These are phyloP conservation scores for Mythimna impura DNA, from an alignment of 2,888 invertebrate species.

Conservation along the genomic window DNA sequence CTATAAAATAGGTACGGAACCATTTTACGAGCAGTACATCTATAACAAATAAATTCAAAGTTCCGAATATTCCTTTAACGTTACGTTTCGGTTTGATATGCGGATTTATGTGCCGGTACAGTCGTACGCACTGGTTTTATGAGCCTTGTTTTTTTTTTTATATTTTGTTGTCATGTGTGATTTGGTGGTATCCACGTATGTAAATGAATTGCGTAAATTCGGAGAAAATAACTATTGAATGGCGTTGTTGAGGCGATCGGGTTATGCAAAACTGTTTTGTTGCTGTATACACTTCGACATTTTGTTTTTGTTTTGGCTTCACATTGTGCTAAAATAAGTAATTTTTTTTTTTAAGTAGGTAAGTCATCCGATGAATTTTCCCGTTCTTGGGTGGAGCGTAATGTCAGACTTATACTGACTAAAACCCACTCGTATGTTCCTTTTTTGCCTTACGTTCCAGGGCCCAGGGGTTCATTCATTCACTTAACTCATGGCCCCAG, in stretches of 20 bases:
- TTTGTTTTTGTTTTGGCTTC: too few species aligned
- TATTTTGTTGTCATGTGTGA: conserved; percentile 8
- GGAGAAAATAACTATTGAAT: neutral
- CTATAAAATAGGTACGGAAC: conserved; percentile 26
- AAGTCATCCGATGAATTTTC: too few species aligned
- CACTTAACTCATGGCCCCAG: too few species aligned
- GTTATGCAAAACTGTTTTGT: neutral
- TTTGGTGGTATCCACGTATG: neutral
- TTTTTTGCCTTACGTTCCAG: too few species aligned
- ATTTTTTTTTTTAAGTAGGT: too few species aligned
- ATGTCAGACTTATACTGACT: too few species aligned
- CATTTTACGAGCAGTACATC: conserved; percentile 38
- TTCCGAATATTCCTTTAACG: conserved; percentile 31
- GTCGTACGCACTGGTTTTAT: conserved; percentile 26
- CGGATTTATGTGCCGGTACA: conserved; percentile 35
- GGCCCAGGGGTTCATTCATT: too few species aligned
- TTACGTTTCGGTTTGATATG: conserved; percentile 45
- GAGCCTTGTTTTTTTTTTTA: conserved; percentile 18
- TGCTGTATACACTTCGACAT: too few species aligned
- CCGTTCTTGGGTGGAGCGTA: too few species aligned
- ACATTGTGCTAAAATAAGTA: too few species aligned
- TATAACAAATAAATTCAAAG: conserved; percentile 34
- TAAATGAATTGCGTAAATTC: neutral
- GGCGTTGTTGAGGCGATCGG: neutral
- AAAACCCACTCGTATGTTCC: too few species aligned